These are phyloP conservation scores for Chamaetylas fuelleborni DNA, from an alignment of 2,113 vertebrate genomes.

Conservation along the genomic window DNA sequence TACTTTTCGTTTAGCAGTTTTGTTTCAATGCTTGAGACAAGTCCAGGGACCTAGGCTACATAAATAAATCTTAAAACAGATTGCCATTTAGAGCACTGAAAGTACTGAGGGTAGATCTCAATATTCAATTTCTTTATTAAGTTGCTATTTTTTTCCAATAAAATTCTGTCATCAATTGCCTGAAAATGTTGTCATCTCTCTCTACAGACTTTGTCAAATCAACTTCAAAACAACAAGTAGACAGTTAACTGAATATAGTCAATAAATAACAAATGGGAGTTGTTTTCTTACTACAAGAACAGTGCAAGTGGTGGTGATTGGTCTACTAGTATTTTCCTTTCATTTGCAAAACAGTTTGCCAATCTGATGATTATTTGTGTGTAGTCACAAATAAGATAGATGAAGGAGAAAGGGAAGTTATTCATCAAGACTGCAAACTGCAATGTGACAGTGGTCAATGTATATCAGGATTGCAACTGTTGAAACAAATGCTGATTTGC, in stretches of 20 bases:
- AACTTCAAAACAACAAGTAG: neutral
- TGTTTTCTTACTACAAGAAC: neutral
- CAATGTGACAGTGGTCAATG: neutral
- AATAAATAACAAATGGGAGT: slow-evolving; percentile 40
- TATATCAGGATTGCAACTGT: slow-evolving; percentile 35
- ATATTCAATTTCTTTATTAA: neutral
- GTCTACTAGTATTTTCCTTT: slow-evolving; percentile 43
- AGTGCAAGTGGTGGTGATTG: neutral
- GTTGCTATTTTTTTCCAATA: neutral
- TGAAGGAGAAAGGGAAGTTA: slow-evolving; percentile 53
- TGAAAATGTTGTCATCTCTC: neutral
- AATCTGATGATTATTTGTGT: slow-evolving; percentile 48
- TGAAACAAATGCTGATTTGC: slow-evolving; percentile 51
- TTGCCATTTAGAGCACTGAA: neutral
- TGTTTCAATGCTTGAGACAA: neutral
- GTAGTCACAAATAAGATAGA: slow-evolving; percentile 38
- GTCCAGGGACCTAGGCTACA: neutral
- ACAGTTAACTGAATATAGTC: neutral
- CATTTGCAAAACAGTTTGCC: slow-evolving; percentile 50
- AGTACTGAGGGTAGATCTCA: neutral
- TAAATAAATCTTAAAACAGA: neutral
- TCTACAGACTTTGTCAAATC: neutral
- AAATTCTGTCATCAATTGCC: neutral
- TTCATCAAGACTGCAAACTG: slow-evolving; percentile 22
- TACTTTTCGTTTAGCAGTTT: neutral